Conservation (phyloP, 2,113 vertebrate genomes). For the Isichthys henryi region DNA sequence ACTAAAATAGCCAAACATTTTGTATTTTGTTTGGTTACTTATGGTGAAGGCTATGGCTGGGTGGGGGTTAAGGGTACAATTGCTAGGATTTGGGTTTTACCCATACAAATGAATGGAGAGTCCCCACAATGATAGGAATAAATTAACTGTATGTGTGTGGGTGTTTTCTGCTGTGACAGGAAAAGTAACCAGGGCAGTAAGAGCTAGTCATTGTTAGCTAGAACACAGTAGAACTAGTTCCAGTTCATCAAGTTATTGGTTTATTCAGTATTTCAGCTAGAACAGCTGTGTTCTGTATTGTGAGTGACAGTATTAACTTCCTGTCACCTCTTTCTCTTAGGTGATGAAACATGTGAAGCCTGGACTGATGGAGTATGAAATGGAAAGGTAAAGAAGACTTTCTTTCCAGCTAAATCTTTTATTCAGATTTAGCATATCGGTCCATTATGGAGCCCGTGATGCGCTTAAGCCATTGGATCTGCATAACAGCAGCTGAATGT, state of each 20-base stretch:
- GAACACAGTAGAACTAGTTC: not conserved
- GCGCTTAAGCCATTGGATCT: not conserved
- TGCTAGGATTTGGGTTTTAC: no score
- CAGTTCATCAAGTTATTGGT: not conserved
- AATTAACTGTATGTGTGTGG: not conserved
- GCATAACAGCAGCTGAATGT: not conserved
- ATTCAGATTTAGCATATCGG: not conserved
- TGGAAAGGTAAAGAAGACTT: constrained; percentile 66
- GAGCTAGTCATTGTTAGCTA: not conserved
- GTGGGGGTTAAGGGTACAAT: no score
- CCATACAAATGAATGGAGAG: no score
- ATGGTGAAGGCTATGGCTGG: no score
- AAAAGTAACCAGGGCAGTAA: not conserved
- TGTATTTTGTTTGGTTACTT: no score
- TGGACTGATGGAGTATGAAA: constrained; percentile 71
- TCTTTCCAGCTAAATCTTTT: not conserved
- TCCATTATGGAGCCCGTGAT: not conserved
- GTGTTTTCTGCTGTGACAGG: not conserved
- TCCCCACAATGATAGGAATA: no score
- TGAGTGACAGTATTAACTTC: not conserved
- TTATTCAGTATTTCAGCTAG: not conserved
- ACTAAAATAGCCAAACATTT: no score
- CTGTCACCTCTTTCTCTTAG: constrained; percentile 45
- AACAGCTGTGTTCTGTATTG: not conserved
- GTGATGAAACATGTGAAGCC: constrained; percentile 70